Percentiles rank a stretch among this genome's conserved stretches.
Evolutionary conservation across 23 tunicate species (phyloP).

Genomic region (Styela plicata): DNA sequence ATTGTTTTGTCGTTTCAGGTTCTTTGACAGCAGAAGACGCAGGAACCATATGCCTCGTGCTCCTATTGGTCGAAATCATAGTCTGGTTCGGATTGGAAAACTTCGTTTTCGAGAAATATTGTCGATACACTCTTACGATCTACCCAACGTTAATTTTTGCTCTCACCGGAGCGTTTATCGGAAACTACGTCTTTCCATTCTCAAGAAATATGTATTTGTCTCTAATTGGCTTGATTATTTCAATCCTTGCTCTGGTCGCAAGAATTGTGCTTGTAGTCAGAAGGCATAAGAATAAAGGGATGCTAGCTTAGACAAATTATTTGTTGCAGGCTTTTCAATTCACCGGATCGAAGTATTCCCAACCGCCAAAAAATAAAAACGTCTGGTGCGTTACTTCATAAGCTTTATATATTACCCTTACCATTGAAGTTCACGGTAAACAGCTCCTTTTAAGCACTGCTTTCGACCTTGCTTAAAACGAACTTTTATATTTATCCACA

Average conservation of each 20-base stretch:
- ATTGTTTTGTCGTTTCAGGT: no score
- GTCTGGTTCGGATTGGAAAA: slow-evolving; percentile 62
- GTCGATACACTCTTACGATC: slow-evolving; percentile 73
- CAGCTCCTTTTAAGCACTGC: no score
- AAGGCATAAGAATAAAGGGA: slow-evolving; percentile 2
- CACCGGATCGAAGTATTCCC: no score
- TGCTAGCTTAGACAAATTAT: no score
- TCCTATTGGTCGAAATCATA: slow-evolving; percentile 41
- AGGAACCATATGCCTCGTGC: slow-evolving; percentile 33
- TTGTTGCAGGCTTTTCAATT: no score
- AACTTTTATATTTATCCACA: no score
- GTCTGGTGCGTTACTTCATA: no score
- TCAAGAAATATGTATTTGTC: neutral
- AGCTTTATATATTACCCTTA: no score
- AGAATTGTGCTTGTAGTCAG: slow-evolving; percentile 6
- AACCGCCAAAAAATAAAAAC: no score
- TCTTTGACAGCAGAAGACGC: slow-evolving; percentile 36
- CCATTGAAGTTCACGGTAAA: no score
- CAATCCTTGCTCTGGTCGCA: neutral
- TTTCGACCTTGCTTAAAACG: no score
- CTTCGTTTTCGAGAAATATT: slow-evolving; percentile 60
- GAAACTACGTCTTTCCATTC: slow-evolving; percentile 19
- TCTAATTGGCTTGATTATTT: neutral
- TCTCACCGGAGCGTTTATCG: slow-evolving; percentile 38
- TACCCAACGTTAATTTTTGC: slow-evolving; percentile 64